phyloP scores from a whole-genome alignment of 2,888 invertebrate genomes.

The Brachyopa scutellaris region DNA sequence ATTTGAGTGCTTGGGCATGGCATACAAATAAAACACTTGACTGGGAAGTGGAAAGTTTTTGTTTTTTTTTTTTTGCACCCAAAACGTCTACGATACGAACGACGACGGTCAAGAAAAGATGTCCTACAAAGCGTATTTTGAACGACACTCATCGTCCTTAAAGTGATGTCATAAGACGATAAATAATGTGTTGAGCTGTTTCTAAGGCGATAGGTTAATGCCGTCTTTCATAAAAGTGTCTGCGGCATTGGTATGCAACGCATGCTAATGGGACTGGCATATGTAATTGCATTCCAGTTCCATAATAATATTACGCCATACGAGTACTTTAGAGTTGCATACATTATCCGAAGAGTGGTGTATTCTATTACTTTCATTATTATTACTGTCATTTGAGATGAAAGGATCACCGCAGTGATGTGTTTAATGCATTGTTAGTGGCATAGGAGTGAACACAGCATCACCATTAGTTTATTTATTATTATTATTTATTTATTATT shows the following conservation, averaged over 20 bases:
- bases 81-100: neutral
- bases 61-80: neutral
- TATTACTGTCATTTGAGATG: no score
- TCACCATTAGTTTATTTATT: no score
- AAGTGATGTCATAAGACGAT: conserved; percentile 5
- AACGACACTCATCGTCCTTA: neutral
- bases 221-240: neutral
- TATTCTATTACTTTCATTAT: no score
- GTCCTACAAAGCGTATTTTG: neutral
- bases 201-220: neutral
- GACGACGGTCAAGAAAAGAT: neutral
- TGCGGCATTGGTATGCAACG: neutral
- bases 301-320: conserved; percentile 23
- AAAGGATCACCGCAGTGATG: no score
- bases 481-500: no score
- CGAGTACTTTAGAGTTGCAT: no score
- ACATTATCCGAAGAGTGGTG: no score
- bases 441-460: no score
- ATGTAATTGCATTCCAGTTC: conserved; percentile 27
- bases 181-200: conserved; percentile 22
- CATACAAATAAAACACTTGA: conserved; percentile 14
- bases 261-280: neutral
- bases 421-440: no score
- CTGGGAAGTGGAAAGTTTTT: neutral
- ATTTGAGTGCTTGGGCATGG: conserved; percentile 41